These are phyloP conservation scores for Lophotriccus pileatus DNA, from an alignment of 2,797 vertebrate genomes.

Conservation along the genomic window DNA sequence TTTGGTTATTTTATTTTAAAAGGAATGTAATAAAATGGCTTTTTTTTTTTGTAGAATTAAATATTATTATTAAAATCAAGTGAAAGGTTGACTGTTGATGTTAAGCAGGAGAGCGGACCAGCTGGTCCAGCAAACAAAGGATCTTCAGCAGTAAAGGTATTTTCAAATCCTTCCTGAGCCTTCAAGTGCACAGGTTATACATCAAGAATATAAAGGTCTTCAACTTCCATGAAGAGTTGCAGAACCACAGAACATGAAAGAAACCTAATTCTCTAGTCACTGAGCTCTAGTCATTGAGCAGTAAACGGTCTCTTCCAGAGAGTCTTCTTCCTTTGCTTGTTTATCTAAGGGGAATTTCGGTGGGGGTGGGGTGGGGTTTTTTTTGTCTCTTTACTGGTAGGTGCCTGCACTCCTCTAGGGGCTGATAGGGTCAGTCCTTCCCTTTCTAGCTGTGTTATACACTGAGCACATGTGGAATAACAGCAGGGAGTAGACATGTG, in stretches of 20 bases:
- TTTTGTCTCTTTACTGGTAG: neutral
- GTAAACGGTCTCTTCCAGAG: neutral
- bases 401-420: neutral
- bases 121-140: conserved; percentile 33
- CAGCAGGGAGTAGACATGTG: neutral
- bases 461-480: neutral
- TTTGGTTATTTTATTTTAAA: conserved; percentile 64
- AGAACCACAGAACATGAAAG: neutral
- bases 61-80: conserved; percentile 76
- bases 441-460: neutral
- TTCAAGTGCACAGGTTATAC: neutral
- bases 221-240: neutral
- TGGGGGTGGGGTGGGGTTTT: neutral
- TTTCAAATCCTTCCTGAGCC: neutral
- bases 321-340: neutral
- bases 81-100: conserved; percentile 75
- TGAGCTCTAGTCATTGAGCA: neutral
- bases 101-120: conserved; percentile 61
- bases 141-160: conserved; percentile 34
- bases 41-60: conserved; percentile 75
- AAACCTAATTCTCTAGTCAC: neutral
- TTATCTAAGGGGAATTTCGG: neutral
- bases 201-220: conserved; percentile 10
- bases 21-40: conserved; percentile 76
- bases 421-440: neutral